A percentile compares a stretch with the other conserved stretches of the same genome.
These are phyloP conservation scores for Sceloporus undulatus DNA, from an alignment of 2,113 vertebrate genomes.

Conservation along the genomic window DNA sequence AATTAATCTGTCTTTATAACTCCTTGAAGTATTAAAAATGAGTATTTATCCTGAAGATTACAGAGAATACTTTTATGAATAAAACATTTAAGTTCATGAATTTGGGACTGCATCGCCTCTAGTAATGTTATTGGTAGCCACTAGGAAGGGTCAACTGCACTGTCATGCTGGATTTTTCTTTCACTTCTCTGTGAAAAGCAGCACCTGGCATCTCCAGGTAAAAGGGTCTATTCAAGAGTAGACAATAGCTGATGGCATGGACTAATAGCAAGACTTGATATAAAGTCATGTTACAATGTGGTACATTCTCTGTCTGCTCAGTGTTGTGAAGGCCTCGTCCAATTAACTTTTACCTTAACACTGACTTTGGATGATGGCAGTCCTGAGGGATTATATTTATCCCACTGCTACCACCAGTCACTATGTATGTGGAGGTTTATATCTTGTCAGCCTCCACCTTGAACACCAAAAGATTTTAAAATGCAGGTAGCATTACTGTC, in stretches of 20 bases:
- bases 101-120: not conserved
- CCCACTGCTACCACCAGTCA: no score
- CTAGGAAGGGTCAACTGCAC: not conserved
- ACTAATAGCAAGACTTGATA: not conserved
- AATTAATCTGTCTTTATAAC: slow-evolving; percentile 3
- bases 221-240: slow-evolving; percentile 5
- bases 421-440: no score
- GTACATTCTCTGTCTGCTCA: not conserved
- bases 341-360: no score
- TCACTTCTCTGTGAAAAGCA: not conserved
- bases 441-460: no score
- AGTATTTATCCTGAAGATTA: not conserved
- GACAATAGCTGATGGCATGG: not conserved
- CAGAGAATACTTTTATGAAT: slow-evolving; percentile 25
- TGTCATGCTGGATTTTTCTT: not conserved
- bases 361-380: no score
- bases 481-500: no score
- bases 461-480: no score
- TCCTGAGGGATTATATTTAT: no score
- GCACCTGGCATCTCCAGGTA: not conserved
- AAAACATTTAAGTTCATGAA: slow-evolving; percentile 22
- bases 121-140: not conserved
- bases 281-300: not conserved
- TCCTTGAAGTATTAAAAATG: slow-evolving; percentile 14
- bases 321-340: no score